Evolutionary conservation across 2,113 vertebrate genomes (phyloP).

Genomic region (Sylvilagus bachmani): DNA sequence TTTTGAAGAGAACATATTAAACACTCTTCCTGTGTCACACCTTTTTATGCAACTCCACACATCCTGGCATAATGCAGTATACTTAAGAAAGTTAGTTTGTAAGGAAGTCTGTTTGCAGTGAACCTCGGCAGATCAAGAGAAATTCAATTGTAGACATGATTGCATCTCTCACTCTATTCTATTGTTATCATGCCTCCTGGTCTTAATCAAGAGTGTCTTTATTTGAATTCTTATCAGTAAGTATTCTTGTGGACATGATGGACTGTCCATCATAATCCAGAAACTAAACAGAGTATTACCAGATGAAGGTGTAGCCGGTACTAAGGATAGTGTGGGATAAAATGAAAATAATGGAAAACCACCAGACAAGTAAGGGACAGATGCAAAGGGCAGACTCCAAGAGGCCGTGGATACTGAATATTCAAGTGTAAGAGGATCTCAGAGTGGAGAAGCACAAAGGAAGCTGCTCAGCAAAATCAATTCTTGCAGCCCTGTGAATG

Average conservation of each 20-base stretch:
- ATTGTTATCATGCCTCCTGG: neutral
- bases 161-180: neutral
- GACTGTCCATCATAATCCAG: neutral
- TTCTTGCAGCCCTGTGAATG: neutral
- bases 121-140: conserved; percentile 33
- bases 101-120: neutral
- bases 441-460: conserved; percentile 25
- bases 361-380: neutral
- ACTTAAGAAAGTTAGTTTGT: conserved; percentile 40
- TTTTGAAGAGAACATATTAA: conserved; percentile 45
- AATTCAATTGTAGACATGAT: neutral
- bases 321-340: neutral
- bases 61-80: neutral
- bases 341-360: conserved; percentile 46
- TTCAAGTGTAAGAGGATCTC: conserved; percentile 23
- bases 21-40: neutral
- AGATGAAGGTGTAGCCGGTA: neutral
- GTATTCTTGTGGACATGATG: neutral
- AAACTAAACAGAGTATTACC: neutral
- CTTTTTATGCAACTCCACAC: conserved; percentile 5
- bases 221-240: conserved; percentile 53
- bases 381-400: neutral
- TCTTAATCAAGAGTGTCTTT: conserved; percentile 41
- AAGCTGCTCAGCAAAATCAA: neutral
- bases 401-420: neutral